Conservation (phyloP, 2,888 invertebrate genomes). For the Pyrocoelia pectoralis region DNA sequence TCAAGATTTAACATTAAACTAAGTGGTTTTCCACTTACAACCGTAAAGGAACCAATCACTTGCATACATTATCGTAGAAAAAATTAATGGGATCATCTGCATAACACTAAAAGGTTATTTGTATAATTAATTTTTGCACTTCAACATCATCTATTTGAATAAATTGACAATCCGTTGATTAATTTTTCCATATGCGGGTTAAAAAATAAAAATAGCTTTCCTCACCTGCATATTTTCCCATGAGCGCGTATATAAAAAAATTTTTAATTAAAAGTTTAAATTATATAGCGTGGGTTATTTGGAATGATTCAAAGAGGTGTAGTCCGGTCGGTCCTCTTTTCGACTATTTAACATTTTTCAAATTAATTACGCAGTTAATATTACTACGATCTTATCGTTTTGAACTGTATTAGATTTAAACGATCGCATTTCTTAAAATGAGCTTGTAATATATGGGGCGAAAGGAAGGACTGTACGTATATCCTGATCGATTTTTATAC, state of each 20-base stretch:
- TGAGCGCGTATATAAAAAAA: conserved; percentile 3
- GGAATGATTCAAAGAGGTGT: conserved; percentile 19
- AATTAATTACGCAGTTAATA: conserved; percentile 26
- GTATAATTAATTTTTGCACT: background rate
- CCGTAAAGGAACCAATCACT: too few species aligned
- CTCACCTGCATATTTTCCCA: conserved; percentile 13
- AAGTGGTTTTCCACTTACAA: too few species aligned
- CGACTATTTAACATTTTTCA: conserved; percentile 24
- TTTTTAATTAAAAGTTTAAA: conserved; percentile 19
- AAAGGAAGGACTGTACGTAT: background rate
- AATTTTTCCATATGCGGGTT: background rate
- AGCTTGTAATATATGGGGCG: background rate
- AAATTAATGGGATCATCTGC: too few species aligned
- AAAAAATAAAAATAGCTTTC: background rate
- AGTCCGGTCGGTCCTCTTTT: conserved; percentile 12
- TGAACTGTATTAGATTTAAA: conserved; percentile 13
- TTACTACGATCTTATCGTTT: conserved; percentile 20
- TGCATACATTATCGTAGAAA: too few species aligned
- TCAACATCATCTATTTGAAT: background rate
- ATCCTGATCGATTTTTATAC: background rate
- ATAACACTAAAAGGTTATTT: too few species aligned
- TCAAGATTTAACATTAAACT: too few species aligned
- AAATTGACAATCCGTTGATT: background rate
- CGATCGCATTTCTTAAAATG: background rate
- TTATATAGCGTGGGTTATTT: conserved; percentile 21